Conservation (phyloP, 1,140 invertebrate genomes). For the Ceratina australensis region DNA sequence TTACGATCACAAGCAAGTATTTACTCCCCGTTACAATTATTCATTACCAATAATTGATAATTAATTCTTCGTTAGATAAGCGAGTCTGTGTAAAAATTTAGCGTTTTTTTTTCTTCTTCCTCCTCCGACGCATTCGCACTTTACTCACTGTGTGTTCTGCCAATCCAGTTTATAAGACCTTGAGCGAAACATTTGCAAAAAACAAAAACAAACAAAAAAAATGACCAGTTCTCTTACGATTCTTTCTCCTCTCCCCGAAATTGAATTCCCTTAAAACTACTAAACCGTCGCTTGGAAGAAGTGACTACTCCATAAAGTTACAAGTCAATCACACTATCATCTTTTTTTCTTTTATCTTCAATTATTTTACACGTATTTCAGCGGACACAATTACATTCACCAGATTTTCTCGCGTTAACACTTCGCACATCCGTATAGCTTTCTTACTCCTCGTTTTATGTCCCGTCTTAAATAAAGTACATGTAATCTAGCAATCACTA, state of each 20-base stretch:
- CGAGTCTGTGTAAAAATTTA: slow-evolving; percentile 72
- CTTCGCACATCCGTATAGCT: slow-evolving; percentile 44
- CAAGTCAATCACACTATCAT: slow-evolving; percentile 55
- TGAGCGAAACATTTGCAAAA: slow-evolving; percentile 60
- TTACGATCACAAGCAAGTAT: slow-evolving; percentile 65
- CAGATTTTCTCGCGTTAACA: slow-evolving; percentile 36
- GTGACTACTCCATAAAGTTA: slow-evolving; percentile 48
- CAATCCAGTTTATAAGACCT: slow-evolving; percentile 49
- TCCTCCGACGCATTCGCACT: slow-evolving; percentile 49
- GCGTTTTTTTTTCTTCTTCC: slow-evolving; percentile 45
- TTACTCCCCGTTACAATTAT: slow-evolving; percentile 60
- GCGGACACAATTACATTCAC: slow-evolving; percentile 54
- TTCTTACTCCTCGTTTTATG: slow-evolving; percentile 40
- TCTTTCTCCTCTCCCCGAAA: slow-evolving; percentile 43
- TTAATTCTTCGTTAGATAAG: slow-evolving; percentile 70
- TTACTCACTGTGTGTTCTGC: slow-evolving; percentile 52
- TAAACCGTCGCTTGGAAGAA: slow-evolving; percentile 60
- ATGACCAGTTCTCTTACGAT: slow-evolving; percentile 47
- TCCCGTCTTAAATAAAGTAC: slow-evolving; percentile 55
- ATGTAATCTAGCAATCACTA: slow-evolving; percentile 44
- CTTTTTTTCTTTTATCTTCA: slow-evolving; percentile 13
- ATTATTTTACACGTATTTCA: slow-evolving; percentile 57
- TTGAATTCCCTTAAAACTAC: slow-evolving; percentile 50
- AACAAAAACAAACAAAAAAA: slow-evolving; percentile 59
- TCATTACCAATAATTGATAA: slow-evolving; percentile 64